Evolutionary conservation across 2,888 invertebrate genomes (phyloP).

Genomic region (Drosophila mimetica): DNA sequence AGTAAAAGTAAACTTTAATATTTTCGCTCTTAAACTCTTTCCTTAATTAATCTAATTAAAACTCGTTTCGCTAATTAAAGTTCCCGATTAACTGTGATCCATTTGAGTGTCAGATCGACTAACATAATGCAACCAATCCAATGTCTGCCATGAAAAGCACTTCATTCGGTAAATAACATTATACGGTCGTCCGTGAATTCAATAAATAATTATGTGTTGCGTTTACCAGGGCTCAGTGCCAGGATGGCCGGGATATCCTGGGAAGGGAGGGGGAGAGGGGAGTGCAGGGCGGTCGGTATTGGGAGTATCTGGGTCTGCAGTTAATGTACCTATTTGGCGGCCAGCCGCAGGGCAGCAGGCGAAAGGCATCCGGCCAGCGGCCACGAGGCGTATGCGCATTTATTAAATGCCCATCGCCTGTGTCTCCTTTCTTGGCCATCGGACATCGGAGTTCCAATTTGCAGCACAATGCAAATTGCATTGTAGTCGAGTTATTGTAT

Average conservation of each 20-base stretch:
- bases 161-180: conserved; percentile 71
- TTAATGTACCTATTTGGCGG: conserved; percentile 65
- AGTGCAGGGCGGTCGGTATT: neutral
- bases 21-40: too few species aligned
- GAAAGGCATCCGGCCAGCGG: conserved; percentile 1
- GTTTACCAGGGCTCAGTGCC: conserved; percentile 44
- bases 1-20: too few species aligned
- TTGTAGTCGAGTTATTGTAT: conserved; percentile 79
- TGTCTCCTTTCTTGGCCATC: conserved; percentile 43
- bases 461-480: conserved; percentile 76
- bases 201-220: conserved; percentile 81
- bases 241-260: conserved; percentile 38
- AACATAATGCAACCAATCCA: conserved; percentile 57
- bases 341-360: conserved; percentile 29
- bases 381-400: conserved; percentile 71
- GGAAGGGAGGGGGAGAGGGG: conserved; percentile 1
- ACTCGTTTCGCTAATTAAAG: neutral
- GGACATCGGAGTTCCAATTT: conserved; percentile 65
- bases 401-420: conserved; percentile 62
- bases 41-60: too few species aligned
- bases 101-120: conserved; percentile 69
- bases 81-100: conserved; percentile 7
- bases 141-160: conserved; percentile 74
- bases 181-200: conserved; percentile 76
- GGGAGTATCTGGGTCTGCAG: conserved; percentile 58